phyloP scores from a whole-genome alignment of 2,113 vertebrate species.

The Chaenogobius annularis region DNA sequence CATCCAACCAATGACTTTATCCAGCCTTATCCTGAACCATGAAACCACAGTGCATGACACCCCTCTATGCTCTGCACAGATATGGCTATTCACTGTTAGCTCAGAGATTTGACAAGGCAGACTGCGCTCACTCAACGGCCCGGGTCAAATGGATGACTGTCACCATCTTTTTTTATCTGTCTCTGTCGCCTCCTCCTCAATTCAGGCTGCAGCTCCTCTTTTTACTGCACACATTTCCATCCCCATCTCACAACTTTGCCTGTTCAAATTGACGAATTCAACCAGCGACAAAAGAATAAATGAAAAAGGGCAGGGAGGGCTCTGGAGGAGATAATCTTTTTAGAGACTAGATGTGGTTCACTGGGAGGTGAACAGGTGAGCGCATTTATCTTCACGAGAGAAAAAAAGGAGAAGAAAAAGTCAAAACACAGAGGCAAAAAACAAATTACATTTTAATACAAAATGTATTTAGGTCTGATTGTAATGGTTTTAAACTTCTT shows the following conservation, averaged over 20 bases:
- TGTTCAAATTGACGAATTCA: conserved; percentile 76
- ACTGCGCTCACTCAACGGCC: conserved; percentile 92
- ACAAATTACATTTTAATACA: not conserved
- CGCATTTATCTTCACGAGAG: conserved; percentile 23
- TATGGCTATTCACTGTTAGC: conserved; percentile 93
- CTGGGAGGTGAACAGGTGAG: conserved; percentile 44
- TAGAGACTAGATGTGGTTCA: conserved; percentile 47
- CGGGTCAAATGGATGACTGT: conserved; percentile 87
- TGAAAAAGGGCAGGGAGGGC: conserved; percentile 50
- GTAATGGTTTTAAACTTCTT: not conserved
- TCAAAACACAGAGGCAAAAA: not conserved
- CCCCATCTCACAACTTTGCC: conserved; percentile 64
- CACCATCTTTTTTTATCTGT: conserved; percentile 65
- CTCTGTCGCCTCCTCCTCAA: conserved; percentile 59
- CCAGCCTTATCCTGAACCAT: conserved; percentile 89
- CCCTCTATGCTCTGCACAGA: conserved; percentile 86
- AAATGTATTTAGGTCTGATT: not conserved
- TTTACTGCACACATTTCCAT: conserved; percentile 46
- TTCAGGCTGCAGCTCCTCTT: conserved; percentile 44
- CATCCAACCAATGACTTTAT: conserved; percentile 74
- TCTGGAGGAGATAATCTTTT: conserved; percentile 62
- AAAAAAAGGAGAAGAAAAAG: conserved; percentile 20
- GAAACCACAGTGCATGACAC: conserved; percentile 91
- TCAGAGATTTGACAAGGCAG: conserved; percentile 93
- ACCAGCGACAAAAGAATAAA: conserved; percentile 66